Conservation (phyloP, 2,113 vertebrate species). For the Sinocyclocheilus maitianheensis region DNA sequence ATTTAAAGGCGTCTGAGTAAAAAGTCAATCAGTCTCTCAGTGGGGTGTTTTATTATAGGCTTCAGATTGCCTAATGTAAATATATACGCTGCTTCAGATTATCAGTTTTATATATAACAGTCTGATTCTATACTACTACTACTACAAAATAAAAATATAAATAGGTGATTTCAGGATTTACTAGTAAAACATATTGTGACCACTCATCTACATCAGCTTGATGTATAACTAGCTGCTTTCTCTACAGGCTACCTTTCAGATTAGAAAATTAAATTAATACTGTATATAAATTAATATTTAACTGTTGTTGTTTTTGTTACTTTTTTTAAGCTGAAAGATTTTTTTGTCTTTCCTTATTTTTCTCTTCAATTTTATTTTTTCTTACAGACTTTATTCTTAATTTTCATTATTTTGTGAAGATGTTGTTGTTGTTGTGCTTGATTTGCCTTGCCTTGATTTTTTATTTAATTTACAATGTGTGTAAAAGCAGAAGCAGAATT, state of each 20-base stretch:
- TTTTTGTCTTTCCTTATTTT: not conserved
- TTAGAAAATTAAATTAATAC: too few species aligned
- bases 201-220: too few species aligned
- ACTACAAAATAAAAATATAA: too few species aligned
- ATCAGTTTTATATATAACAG: not conserved
- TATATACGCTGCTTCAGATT: not conserved
- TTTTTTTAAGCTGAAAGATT: too few species aligned
- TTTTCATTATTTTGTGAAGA: not conserved
- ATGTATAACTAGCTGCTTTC: too few species aligned
- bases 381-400: not conserved
- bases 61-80: not conserved
- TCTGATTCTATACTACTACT: not conserved
- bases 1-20: not conserved
- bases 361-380: not conserved
- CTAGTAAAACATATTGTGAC: too few species aligned
- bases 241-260: too few species aligned
- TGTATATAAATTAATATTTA: too few species aligned
- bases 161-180: too few species aligned
- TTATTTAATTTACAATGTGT: not conserved
- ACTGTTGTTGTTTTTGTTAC: too few species aligned
- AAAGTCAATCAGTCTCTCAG: constrained; percentile 3
- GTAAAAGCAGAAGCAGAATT: not conserved
- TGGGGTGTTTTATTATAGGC: not conserved
- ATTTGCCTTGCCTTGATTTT: too few species aligned
- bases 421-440: not conserved